Evolutionary conservation across 2,113 vertebrate genomes (phyloP), one percentile per base, ranked within the genome.

Genomic region (Athene cunicularia): DNA sequence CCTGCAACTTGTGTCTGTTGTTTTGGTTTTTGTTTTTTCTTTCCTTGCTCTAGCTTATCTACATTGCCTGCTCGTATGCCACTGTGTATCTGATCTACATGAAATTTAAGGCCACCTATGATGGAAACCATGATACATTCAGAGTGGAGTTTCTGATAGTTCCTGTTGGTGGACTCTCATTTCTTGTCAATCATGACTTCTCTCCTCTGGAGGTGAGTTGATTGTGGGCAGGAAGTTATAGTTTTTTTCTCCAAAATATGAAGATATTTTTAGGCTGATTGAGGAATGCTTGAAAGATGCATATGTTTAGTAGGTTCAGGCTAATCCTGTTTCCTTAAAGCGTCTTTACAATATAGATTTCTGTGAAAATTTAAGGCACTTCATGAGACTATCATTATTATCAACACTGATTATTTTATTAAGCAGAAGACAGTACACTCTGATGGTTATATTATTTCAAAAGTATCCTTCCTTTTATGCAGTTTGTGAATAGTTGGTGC

Each of bases 61-160:
- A 99, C 98, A 98, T 99, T 6, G 99, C 98, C 20, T 99, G 99
- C 92, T 98, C 99, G 0, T 99, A 99, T 19, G 99, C 99, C 97
- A 99, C 99, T 0, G 98, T 99, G 79, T 99, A 99, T 97, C 98
- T 99, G 98, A 99, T 99, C 98, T 99, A 99, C 96, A 97, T 98
- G 93, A 99, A 99, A 93, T 99, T 99, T 94, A 99, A 99, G 98
- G 99, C 99, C 5, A 99, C 99, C 26, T 99, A 99, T 1, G 99
- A 99, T 32, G 99, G 99, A 24, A 99, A 99, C 98, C 99, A 99
- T 2, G 99, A 99, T 94, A 99, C 99, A 1, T 99, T 99, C 98
- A 98, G 99, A 95, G 99, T 99, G 97, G 99, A 99, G 98, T 99
- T 99, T 75, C 99, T 99, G 93, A 99, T 99, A 9, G 99, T 99